Evolutionary conservation across 2,797 vertebrate species (phyloP), one percentile per base, ranked within the genome.

Genomic region (Dendrocincla tyrannina): DNA sequence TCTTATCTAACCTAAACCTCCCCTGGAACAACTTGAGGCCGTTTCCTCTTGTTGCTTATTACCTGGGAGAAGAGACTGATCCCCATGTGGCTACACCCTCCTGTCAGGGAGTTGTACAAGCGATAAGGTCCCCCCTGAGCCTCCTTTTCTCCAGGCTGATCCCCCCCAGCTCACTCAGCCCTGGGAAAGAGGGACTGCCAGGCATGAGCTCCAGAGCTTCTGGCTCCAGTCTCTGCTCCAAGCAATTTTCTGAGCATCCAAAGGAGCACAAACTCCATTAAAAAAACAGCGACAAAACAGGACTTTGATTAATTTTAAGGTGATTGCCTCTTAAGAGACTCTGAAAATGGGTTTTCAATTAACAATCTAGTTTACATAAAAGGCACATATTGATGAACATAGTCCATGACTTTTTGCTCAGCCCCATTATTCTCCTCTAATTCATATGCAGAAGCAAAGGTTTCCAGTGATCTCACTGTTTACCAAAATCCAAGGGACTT

Each of bases 251-350:
- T 60, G n/a, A 77, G 41, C 3, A 7, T 70, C 52, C 68, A 52
- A 16, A 85, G 56, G 28, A 76, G 44, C 64, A 41, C 58, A 28
- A 84, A 25, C 25, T 8, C 24, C 37, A 32, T 70, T 46, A 20
- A 70, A 88, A 69, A 41, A 50, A 55, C 13, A 79, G 4, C 19
- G 58, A 23, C n/a, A 16, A 22, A 85, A 13, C 56, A 81, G 28
- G 58, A n/a, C 62, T 93, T 90, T 81, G 88, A 93, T 95, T 90
- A 81, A 90, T 96, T 88, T 84, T 78, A 64, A 93, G 82, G 85
- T 80, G 89, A 85, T 96, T 94, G 69, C 60, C 72, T 96, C 75
- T 92, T 85, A 85, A 95, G 47, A 89, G 62, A 75, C 79, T 95
- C 88, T 83, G 79, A 85, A 95, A 89, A 88, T 74, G 74, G 58